Evolutionary conservation across 1,140 invertebrate species (phyloP), one percentile per base, ranked within the genome.

Genomic region (Mercenaria mercenaria): DNA sequence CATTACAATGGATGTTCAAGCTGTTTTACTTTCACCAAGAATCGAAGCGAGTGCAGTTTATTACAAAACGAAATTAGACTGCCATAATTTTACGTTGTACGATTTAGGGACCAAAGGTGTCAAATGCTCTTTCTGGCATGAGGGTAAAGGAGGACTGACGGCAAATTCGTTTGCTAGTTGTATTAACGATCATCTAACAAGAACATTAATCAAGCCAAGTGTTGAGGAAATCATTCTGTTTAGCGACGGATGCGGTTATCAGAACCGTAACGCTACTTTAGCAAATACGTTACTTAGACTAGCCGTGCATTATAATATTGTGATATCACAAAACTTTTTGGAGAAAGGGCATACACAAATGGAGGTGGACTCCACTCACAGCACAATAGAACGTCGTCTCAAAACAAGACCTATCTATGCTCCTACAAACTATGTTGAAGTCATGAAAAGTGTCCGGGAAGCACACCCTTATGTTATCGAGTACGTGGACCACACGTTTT

Each of bases 1-100:
- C 4, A 47, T 67, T 47, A 52, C 64, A 47, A 85, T 85, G 82
- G 82, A 85, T 74, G 34, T 85, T 50, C 82, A 85, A 69, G 20
- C 64, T 52, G 82, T 85, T 20, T 69, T 85, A 26, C 29, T 85
- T 11, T 52, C 18, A 37, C 82, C 61, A 69, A 15, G 2, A 85
- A 32, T 50, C 23, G 6, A 85, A 72, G 64, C 82, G 10, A 85
- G 67, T 50, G 56, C 61, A 29, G 32, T 85, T 18, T 85, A 85
- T 52, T 85, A 37, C 37, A 72, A 72, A 85, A 85, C 82, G n/a
- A 85, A 85, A 50, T 26, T 85, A 37, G 29, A 39, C 20, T 52
- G 23, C 29, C 64, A 69, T 41, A 85, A 85, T 56, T 85, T 72
- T 56, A 85, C 67, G 20, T 8, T 39, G 8, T 85, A 74, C 23